These are phyloP conservation scores for Anhinga rufa DNA, from an alignment of 2,113 vertebrate species.

Conservation along the genomic window DNA sequence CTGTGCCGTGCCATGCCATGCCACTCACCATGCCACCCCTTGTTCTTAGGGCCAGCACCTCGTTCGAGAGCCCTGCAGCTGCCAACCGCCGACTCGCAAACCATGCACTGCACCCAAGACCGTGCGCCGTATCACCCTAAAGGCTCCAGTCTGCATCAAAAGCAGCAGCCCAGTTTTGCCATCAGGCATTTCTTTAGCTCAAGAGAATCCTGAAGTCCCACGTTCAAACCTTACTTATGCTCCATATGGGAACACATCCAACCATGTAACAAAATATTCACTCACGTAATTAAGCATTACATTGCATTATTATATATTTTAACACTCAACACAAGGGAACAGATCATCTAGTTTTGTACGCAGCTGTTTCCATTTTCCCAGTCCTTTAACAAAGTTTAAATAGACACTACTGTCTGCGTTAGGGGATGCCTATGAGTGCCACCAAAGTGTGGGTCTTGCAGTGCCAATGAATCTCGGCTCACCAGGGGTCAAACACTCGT, in stretches of 20 bases:
- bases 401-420: not conserved
- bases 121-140: accelerated
- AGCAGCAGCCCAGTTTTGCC: not conserved
- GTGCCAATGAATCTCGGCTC: not conserved
- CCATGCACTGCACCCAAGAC: accelerated
- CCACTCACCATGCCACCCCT: not conserved
- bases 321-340: not conserved
- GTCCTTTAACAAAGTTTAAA: not conserved
- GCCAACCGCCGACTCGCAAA: accelerated
- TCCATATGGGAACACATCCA: not conserved
- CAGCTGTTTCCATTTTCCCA: not conserved
- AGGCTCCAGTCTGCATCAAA: accelerated
- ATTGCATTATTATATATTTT: not conserved
- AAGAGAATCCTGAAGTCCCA: not conserved
- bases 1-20: no score
- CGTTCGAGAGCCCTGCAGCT: not conserved
- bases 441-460: not conserved
- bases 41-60: not conserved
- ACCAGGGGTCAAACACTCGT: no score
- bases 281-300: not conserved
- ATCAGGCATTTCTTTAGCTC: not conserved
- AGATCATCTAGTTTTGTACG: not conserved
- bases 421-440: not conserved
- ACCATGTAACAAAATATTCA: not conserved
- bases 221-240: not conserved